Percentiles rank a stretch among this genome's conserved stretches.
These are phyloP conservation scores for Haliclona indistincta DNA, from an alignment of 37 sponge, comb jelly and placozoan genomes.

Conservation along the genomic window DNA sequence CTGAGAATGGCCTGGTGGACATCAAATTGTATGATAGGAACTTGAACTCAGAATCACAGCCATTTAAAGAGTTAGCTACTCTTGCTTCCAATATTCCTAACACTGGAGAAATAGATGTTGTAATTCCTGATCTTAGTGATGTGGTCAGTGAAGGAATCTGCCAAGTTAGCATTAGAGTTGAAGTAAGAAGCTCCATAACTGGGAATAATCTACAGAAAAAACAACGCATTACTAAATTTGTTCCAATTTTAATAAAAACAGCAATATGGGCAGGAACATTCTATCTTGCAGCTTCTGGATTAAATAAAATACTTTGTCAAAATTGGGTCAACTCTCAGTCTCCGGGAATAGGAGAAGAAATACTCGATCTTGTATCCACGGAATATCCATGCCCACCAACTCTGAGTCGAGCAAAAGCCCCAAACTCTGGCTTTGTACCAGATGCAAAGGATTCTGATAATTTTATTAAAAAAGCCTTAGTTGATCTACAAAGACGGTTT, in stretches of 20 bases:
- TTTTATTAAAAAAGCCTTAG: too few relatives aligned
- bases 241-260: too few relatives aligned
- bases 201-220: too few relatives aligned
- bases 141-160: too few relatives aligned
- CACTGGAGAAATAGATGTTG: neutral
- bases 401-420: slow-evolving; percentile 15
- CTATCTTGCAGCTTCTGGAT: too few relatives aligned
- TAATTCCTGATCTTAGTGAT: neutral
- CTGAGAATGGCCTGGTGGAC: slow-evolving; percentile 23
- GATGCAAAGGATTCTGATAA: too few relatives aligned
- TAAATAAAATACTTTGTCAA: too few relatives aligned
- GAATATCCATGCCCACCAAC: slow-evolving; percentile 25
- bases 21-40: slow-evolving; percentile 12
- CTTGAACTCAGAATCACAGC: neutral
- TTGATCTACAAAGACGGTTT: neutral
- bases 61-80: neutral
- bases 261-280: too few relatives aligned
- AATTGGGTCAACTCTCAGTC: neutral
- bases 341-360: neutral
- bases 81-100: neutral
- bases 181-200: too few relatives aligned
- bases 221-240: too few relatives aligned
- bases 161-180: too few relatives aligned
- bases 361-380: neutral
- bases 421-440: slow-evolving; percentile 20